These are phyloP conservation scores for Euzophera pinguis DNA, from an alignment of 2,888 invertebrate genomes.

Conservation along the genomic window DNA sequence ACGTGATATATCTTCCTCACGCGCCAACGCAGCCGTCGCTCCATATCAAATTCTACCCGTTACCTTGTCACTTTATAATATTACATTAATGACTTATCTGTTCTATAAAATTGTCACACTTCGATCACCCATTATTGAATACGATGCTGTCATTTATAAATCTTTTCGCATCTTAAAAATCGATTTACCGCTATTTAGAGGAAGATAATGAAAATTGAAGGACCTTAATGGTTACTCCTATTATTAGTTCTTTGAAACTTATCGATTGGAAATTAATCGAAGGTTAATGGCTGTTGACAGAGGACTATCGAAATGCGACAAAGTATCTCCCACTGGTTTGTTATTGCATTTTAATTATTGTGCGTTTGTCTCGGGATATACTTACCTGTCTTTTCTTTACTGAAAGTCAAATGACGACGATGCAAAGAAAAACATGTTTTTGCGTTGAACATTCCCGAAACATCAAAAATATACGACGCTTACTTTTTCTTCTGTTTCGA, in stretches of 20 bases:
- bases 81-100: neutral
- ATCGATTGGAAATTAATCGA: neutral
- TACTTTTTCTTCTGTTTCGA: too few relatives aligned
- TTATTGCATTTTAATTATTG: too few relatives aligned
- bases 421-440: too few relatives aligned
- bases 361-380: too few relatives aligned
- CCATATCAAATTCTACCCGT: neutral
- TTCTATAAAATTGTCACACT: neutral
- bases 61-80: neutral
- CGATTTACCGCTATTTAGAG: neutral
- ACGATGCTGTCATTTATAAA: neutral
- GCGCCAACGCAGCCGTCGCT: neutral
- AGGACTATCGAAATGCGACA: neutral
- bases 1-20: neutral
- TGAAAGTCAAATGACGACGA: neutral
- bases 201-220: neutral
- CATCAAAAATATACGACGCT: too few relatives aligned
- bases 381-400: too few relatives aligned
- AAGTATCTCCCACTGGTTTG: too few relatives aligned
- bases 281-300: neutral
- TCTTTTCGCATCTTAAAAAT: neutral
- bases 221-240: neutral
- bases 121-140: neutral
- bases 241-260: constrained; percentile 3
- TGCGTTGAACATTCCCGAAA: too few relatives aligned